Evolutionary conservation across 2,888 invertebrate species (phyloP), one percentile per base, ranked within the genome.

Genomic region (Malthinus seriepunctatus): DNA sequence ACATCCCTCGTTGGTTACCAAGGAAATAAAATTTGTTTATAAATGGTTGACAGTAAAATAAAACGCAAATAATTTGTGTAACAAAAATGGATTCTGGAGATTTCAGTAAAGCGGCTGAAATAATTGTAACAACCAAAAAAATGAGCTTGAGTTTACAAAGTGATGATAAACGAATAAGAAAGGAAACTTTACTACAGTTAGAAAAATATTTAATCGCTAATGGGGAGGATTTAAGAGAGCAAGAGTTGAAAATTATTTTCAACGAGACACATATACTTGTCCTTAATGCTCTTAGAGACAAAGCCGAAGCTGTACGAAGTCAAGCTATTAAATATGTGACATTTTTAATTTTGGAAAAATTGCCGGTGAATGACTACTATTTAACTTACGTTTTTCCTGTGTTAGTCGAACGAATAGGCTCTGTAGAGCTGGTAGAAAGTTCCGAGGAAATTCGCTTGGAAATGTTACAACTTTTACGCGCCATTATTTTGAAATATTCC

Each of bases 361-460:
- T 90, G 23, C 86, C 87, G 0, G 76, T 85, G 0, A 84, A 87
- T 64, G 90, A 91, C 66, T 89, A 87, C 62, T 88, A 89, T 74
- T 79, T 93, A 49, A 85, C 88, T 0, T 89, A 89, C 64, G 80
- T 94, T 10, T 80, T 95, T 33, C 90, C 93, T 1, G 85, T 89
- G 1, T 73, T 95, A 60, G 84, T 87, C 0, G 88, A 89, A 67
- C 86, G 94, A 60, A 84, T 96, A 63, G 93, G 91, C 0, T 85
- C 86, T 53, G 84, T 87, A 35, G 93, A 94, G 75, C 82, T 89
- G 38, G 72, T 83, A 3, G 89, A 89, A 73, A 76, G 82, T 35
- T 87, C 88, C 0, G 96, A 97, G 79, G 96, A 97, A 82, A 83
- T 95, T 39, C 85, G 95, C 23, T 74, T 93, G 8, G 79, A 86